Evolutionary conservation across 1,140 invertebrate species (phyloP).

Genomic region (Aphelenchoides fujianensis): DNA sequence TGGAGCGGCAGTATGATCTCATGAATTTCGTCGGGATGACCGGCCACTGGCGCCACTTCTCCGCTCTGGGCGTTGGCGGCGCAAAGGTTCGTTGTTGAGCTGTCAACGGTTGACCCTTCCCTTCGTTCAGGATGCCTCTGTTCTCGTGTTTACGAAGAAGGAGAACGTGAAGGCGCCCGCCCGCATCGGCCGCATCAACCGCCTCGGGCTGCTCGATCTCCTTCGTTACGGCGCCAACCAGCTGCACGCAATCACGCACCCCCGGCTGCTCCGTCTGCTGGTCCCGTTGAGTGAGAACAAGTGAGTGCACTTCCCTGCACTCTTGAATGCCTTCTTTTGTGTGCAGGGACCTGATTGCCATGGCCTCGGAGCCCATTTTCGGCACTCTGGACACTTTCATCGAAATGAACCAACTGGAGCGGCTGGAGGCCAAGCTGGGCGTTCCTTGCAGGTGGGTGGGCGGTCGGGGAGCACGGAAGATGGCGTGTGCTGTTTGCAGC

Average conservation of each 20-base stretch:
- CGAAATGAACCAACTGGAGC: slow-evolving; percentile 27
- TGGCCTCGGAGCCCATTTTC: slow-evolving; percentile 40
- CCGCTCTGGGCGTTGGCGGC: background rate
- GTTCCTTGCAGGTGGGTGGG: slow-evolving; percentile 35
- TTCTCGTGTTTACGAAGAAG: slow-evolving; percentile 65
- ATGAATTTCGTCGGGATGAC: slow-evolving; percentile 1
- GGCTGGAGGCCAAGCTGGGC: slow-evolving; percentile 47
- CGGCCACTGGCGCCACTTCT: background rate
- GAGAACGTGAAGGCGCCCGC: slow-evolving; percentile 63
- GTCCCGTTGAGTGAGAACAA: slow-evolving; percentile 64
- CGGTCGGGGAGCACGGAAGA: background rate
- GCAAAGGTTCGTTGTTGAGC: background rate
- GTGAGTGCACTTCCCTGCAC: slow-evolving; percentile 45
- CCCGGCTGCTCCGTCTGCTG: slow-evolving; percentile 62
- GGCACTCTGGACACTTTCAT: slow-evolving; percentile 36
- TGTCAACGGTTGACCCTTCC: no score
- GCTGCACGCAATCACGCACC: slow-evolving; percentile 62
- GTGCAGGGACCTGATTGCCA: slow-evolving; percentile 40
- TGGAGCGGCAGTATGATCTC: background rate
- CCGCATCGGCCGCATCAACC: slow-evolving; percentile 41
- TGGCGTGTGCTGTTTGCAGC: slow-evolving; percentile 29
- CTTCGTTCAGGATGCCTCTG: slow-evolving; percentile 63
- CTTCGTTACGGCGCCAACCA: slow-evolving; percentile 56
- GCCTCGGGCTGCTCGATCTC: slow-evolving; percentile 63
- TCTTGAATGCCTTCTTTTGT: slow-evolving; percentile 11